Conservation (phyloP, 2,797 vertebrate genomes). For the Sylvilagus floridanus region DNA sequence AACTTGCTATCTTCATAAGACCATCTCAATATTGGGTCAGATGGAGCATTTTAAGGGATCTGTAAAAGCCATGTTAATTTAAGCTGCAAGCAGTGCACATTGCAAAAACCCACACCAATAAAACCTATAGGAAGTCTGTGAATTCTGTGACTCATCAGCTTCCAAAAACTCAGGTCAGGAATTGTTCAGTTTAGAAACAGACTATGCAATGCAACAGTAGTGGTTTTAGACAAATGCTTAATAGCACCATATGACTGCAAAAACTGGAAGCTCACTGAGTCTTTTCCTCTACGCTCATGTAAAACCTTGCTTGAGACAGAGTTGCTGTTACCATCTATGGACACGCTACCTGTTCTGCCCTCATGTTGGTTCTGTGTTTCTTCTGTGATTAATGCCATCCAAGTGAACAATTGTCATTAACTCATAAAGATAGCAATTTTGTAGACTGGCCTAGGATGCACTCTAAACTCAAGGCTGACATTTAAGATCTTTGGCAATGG, state of each 20-base stretch:
- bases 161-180: slow-evolving; percentile 75
- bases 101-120: slow-evolving; percentile 79
- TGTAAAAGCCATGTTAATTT: slow-evolving; percentile 85
- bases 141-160: slow-evolving; percentile 73
- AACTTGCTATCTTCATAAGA: slow-evolving; percentile 83
- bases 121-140: slow-evolving; percentile 64
- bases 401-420: neutral
- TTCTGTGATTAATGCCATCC: slow-evolving; percentile 23
- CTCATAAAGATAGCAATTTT: neutral
- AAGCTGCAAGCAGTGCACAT: slow-evolving; percentile 76
- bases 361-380: neutral
- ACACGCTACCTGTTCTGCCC: neutral
- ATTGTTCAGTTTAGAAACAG: slow-evolving; percentile 70
- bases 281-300: neutral
- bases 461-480: neutral
- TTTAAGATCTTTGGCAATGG: neutral
- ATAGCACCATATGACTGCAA: neutral
- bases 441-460: neutral
- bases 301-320: neutral
- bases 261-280: neutral
- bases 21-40: slow-evolving; percentile 86
- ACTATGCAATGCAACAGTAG: slow-evolving; percentile 43
- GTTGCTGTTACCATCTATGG: neutral
- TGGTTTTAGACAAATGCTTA: neutral
- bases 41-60: slow-evolving; percentile 87